These are phyloP conservation scores for Silurus lanzhouensis DNA, from an alignment of 2,797 vertebrate species.

Conservation along the genomic window DNA sequence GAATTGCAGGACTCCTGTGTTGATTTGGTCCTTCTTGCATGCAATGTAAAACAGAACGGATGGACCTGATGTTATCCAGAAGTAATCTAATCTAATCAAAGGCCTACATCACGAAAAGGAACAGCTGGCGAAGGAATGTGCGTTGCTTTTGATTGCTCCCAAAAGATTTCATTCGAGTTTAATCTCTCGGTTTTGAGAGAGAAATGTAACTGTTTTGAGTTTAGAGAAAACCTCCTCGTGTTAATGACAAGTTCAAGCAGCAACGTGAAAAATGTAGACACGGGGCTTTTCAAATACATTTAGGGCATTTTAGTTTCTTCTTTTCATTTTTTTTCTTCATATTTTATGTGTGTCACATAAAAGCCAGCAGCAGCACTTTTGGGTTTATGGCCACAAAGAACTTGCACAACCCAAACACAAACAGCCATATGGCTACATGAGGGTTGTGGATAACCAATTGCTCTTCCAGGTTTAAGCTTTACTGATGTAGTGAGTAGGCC, in stretches of 20 bases:
- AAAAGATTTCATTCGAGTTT: conserved; percentile 24
- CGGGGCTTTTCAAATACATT: neutral
- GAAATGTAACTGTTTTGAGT: conserved; percentile 20
- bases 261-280: neutral
- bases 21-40: conserved; percentile 50
- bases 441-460: conserved; percentile 30
- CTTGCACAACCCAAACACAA: conserved; percentile 18
- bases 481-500: conserved; percentile 15
- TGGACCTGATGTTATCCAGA: conserved; percentile 58
- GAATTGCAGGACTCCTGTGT: conserved; percentile 39
- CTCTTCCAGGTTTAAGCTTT: conserved; percentile 23
- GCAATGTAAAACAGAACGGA: conserved; percentile 49
- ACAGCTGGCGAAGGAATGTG: conserved; percentile 49
- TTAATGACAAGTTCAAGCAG: neutral
- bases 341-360: conserved; percentile 1
- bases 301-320: neutral
- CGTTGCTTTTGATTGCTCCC: conserved; percentile 22
- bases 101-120: conserved; percentile 44
- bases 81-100: conserved; percentile 49
- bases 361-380: conserved; percentile 7
- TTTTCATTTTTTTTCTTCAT: neutral
- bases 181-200: neutral
- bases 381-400: conserved; percentile 20
- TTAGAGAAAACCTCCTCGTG: neutral
- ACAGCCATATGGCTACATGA: conserved; percentile 9